phyloP scores from a whole-genome alignment of 2,888 invertebrate genomes.

The Miltochrista miniata region DNA sequence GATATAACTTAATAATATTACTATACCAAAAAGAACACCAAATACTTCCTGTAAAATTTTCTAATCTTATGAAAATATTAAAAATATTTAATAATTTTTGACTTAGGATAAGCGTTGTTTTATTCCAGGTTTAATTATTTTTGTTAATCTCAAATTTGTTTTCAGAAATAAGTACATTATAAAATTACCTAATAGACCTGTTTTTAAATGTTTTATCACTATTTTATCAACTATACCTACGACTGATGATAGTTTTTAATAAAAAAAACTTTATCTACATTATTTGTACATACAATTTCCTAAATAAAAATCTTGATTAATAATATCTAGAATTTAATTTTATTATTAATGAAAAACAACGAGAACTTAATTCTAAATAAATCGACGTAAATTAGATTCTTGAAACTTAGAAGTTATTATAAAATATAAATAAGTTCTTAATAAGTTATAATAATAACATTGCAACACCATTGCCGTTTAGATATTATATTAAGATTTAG shows the following conservation, averaged over 20 bases:
- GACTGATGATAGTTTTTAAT: conserved; percentile 74
- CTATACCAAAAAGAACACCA: conserved; percentile 71
- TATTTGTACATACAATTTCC: conserved; percentile 55
- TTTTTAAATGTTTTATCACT: conserved; percentile 27
- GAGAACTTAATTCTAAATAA: conserved; percentile 83
- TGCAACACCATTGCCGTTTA: conserved; percentile 69
- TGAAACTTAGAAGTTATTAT: conserved; percentile 33
- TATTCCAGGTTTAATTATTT: too few relatives aligned
- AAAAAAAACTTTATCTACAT: conserved; percentile 51
- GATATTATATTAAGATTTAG: conserved; percentile 46
- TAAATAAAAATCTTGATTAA: conserved; percentile 39
- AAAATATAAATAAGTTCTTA: conserved; percentile 28
- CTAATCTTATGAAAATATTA: conserved; percentile 69
- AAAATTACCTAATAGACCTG: too few relatives aligned
- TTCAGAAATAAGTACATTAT: too few relatives aligned
- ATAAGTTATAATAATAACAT: conserved; percentile 52
- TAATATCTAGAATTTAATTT: conserved; percentile 37
- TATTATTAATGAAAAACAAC: conserved; percentile 70
- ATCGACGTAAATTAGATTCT: conserved; percentile 69
- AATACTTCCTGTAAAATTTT: conserved; percentile 69
- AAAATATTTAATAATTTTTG: conserved; percentile 41
- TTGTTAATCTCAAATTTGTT: too few relatives aligned
- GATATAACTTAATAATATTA: conserved; percentile 43
- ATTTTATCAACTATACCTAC: conserved; percentile 51
- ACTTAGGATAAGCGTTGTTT: conserved; percentile 31